phyloP scores from a whole-genome alignment of 2,113 vertebrate genomes.

The Xenopus borealis region DNA sequence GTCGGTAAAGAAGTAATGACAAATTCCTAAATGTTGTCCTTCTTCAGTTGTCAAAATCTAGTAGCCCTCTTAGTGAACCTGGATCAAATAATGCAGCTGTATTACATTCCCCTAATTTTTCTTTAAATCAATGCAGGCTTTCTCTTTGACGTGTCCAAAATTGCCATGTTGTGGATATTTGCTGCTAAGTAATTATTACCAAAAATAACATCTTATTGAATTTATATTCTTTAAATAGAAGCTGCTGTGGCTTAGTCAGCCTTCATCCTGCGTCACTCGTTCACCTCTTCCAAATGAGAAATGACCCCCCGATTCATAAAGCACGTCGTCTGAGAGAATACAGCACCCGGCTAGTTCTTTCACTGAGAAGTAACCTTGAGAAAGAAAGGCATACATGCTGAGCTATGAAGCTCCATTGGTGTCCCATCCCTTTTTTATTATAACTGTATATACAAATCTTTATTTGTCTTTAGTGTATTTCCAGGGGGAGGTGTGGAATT shows the following conservation, averaged over 20 bases:
- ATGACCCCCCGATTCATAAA: constrained; percentile 17
- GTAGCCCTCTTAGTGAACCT: no score
- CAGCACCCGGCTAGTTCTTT: not conserved
- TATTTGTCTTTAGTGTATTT: no score
- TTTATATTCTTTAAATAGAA: not conserved
- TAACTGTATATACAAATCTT: no score
- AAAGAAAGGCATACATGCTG: not conserved
- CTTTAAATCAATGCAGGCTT: not conserved
- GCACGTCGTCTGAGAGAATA: not conserved
- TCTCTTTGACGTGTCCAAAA: not conserved
- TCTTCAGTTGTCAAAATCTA: no score
- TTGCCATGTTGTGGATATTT: not conserved
- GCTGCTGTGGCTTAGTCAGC: not conserved
- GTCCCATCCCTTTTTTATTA: no score
- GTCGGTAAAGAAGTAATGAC: no score
- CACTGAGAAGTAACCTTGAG: not conserved
- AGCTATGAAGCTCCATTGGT: not conserved
- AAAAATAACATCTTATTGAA: not conserved
- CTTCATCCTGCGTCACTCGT: not conserved
- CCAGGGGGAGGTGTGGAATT: no score
- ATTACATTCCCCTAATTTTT: no score
- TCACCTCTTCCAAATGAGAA: not conserved
- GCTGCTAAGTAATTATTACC: not conserved
- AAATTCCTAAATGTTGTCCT: no score
- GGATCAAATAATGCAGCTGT: no score